These are phyloP conservation scores for Macrophya alboannulata DNA, from an alignment of 2,888 invertebrate genomes.

Conservation along the genomic window DNA sequence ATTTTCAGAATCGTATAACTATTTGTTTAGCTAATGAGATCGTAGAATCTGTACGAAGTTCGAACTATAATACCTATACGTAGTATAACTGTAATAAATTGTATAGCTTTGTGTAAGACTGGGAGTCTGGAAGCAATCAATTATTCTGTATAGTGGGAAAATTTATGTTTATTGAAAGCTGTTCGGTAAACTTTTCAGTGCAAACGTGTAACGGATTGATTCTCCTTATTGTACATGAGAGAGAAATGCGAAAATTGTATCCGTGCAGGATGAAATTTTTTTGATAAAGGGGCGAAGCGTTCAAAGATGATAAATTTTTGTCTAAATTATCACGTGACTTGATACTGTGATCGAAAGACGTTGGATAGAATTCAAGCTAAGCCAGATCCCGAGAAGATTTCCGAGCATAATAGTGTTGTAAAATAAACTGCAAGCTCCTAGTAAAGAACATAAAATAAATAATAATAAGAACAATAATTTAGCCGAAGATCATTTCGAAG, in stretches of 20 bases:
- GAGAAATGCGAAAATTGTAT: too few species aligned
- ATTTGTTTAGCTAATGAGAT: background rate
- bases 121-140: background rate
- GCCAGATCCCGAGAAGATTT: background rate
- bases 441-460: background rate
- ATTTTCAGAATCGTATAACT: conserved; percentile 11
- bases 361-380: background rate
- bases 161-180: background rate
- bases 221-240: background rate
- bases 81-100: conserved; percentile 10
- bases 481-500: background rate
- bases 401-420: background rate
- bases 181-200: background rate
- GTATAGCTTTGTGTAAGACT: background rate
- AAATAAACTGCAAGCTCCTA: background rate
- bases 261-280: too few species aligned
- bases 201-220: background rate
- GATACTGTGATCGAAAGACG: too few species aligned
- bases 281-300: background rate
- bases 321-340: too few species aligned
- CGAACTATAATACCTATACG: background rate
- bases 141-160: background rate
- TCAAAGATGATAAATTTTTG: background rate
- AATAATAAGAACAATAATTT: background rate
- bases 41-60: background rate